These are phyloP conservation scores for Alosa sapidissima DNA, from an alignment of 2,797 vertebrate genomes.

Conservation along the genomic window DNA sequence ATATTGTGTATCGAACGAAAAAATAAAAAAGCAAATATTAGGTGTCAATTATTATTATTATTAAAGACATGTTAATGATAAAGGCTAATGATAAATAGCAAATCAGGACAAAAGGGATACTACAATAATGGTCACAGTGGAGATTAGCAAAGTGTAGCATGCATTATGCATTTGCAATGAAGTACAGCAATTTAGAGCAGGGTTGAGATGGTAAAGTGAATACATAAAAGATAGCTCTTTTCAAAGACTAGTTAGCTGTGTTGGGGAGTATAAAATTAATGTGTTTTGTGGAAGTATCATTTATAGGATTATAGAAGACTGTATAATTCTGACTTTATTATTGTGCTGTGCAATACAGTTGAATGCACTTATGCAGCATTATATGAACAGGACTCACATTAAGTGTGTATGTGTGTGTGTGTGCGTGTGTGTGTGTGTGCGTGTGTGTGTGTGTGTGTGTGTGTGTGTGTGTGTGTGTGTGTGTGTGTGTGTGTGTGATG, in stretches of 20 bases:
- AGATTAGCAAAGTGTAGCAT: too few species aligned
- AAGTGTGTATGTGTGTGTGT: neutral
- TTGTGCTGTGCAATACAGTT: neutral
- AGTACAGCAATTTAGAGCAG: too few species aligned
- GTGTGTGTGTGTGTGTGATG: neutral
- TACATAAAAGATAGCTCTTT: neutral
- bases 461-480: conserved; percentile 16
- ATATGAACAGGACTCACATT: conserved; percentile 13
- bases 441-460: conserved; percentile 9
- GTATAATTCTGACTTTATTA: neutral
- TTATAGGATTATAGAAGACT: neutral
- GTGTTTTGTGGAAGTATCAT: neutral
- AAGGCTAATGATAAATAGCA: too few species aligned
- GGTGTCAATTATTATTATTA: too few species aligned
- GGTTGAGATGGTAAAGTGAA: too few species aligned
- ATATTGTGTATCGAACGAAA: too few species aligned
- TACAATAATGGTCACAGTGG: too few species aligned
- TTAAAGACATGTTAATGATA: too few species aligned
- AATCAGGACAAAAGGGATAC: too few species aligned
- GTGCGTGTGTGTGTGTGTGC: conserved; percentile 7
- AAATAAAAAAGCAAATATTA: too few species aligned
- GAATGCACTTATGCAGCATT: neutral
- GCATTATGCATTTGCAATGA: too few species aligned
- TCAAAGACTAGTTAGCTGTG: neutral
- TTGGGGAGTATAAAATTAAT: neutral